Evolutionary conservation across 1,140 invertebrate species (phyloP).

Genomic region (Drosophila murphyi): DNA sequence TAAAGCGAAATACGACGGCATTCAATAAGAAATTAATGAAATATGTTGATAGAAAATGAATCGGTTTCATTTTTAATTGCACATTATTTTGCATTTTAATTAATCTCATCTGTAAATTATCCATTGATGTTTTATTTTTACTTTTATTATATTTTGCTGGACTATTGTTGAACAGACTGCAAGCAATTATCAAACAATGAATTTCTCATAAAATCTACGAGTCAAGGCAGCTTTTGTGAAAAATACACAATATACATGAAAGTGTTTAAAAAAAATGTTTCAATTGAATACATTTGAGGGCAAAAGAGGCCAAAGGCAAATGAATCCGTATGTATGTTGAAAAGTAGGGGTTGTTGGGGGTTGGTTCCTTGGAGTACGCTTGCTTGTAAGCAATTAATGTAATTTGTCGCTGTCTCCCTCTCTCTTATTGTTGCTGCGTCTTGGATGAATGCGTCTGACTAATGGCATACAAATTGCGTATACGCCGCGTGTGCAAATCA

Average conservation of each 20-base stretch:
- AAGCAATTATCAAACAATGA: slow-evolving; percentile 67
- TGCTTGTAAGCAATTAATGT: slow-evolving; percentile 70
- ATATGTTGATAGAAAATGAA: slow-evolving; percentile 7
- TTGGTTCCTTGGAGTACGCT: slow-evolving; percentile 28
- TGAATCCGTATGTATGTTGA: slow-evolving; percentile 40
- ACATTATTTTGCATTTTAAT: slow-evolving; percentile 79
- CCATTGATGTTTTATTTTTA: slow-evolving; percentile 13
- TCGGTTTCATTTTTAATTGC: slow-evolving; percentile 58
- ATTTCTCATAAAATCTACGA: slow-evolving; percentile 12
- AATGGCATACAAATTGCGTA: slow-evolving; percentile 72
- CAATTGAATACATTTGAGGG: slow-evolving; percentile 56
- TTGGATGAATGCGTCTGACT: slow-evolving; percentile 32
- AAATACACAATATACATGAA: slow-evolving; percentile 54
- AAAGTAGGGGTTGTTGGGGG: slow-evolving; percentile 18
- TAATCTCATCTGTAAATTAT: slow-evolving; percentile 51
- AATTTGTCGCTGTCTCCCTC: slow-evolving; percentile 51
- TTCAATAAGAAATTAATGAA: slow-evolving; percentile 23
- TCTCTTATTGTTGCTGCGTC: slow-evolving; percentile 5
- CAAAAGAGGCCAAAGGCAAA: slow-evolving; percentile 11
- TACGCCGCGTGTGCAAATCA: slow-evolving; percentile 58
- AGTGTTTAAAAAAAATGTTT: slow-evolving; percentile 51
- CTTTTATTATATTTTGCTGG: slow-evolving; percentile 17
- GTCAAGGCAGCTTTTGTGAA: slow-evolving; percentile 39
- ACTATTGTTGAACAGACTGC: slow-evolving; percentile 38
- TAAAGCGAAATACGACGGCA: slow-evolving; percentile 5